phyloP scores from a whole-genome alignment of 2,113 vertebrate genomes.

The Campylomormyrus numenius region DNA sequence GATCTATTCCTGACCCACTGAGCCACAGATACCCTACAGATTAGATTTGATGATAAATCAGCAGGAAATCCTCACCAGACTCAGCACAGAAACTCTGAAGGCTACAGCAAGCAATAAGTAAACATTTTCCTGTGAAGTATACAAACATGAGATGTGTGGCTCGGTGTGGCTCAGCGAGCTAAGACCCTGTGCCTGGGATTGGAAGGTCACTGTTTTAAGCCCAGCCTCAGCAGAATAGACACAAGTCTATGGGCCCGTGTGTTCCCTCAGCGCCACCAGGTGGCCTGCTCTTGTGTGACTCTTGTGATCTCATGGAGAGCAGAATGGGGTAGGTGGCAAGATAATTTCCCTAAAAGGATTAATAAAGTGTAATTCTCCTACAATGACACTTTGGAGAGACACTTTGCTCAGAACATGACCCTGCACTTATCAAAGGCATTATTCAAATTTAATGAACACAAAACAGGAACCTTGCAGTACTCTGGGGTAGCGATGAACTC shows the following conservation, averaged over 20 bases:
- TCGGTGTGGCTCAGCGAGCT: too few relatives aligned
- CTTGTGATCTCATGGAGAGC: not conserved
- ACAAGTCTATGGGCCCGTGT: not conserved
- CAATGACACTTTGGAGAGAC: not conserved
- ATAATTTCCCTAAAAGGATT: not conserved
- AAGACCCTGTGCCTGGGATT: too few relatives aligned
- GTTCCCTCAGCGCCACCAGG: too few relatives aligned
- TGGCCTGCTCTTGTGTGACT: not conserved
- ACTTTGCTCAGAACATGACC: not conserved
- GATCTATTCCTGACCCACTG: too few relatives aligned
- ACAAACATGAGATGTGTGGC: not conserved
- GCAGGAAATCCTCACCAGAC: not conserved
- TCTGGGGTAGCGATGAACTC: conserved; percentile 82
- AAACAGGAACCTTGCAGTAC: conserved; percentile 66
- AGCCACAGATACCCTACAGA: too few relatives aligned
- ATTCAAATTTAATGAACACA: not conserved
- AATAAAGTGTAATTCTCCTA: not conserved
- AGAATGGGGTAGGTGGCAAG: not conserved
- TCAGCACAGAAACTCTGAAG: not conserved
- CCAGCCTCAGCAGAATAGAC: not conserved
- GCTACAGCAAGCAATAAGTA: not conserved
- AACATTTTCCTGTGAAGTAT: not conserved
- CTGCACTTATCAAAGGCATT: not conserved
- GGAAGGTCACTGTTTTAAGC: not conserved
- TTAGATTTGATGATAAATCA: not conserved